phyloP scores from a whole-genome alignment of 1,140 invertebrate genomes.

The Danaus plexippus region DNA sequence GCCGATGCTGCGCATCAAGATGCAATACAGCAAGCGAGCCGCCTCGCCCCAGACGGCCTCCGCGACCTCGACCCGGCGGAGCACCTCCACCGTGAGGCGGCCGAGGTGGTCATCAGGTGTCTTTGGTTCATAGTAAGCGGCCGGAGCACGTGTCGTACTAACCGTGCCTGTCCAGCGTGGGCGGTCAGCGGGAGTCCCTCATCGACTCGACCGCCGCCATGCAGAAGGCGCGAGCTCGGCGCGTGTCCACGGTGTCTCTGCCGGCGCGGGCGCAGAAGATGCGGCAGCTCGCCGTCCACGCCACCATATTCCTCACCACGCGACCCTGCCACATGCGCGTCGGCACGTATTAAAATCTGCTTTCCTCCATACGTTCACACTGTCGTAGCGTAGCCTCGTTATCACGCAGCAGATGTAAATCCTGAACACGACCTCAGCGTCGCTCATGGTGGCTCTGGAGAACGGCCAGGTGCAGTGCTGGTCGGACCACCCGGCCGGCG shows the following conservation, averaged over 20 bases:
- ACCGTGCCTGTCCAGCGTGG: conserved; percentile 12
- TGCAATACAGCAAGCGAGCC: conserved; percentile 51
- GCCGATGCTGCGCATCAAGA: conserved; percentile 62
- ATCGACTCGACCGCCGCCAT: conserved; percentile 30
- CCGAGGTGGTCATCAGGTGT: conserved; percentile 25
- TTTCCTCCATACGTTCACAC: background rate
- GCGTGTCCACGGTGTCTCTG: conserved; percentile 39
- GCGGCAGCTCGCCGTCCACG: conserved; percentile 68
- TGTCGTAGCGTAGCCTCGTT: too few relatives aligned
- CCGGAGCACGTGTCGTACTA: background rate
- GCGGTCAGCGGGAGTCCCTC: conserved; percentile 23
- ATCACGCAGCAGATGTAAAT: too few relatives aligned
- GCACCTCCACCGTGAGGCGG: conserved; percentile 23
- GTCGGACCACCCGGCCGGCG: conserved; percentile 80
- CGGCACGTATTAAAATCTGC: conserved; percentile 34
- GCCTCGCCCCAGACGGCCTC: conserved; percentile 16
- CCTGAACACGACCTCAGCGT: conserved; percentile 52
- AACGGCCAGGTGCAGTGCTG: conserved; percentile 80
- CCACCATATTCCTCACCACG: conserved; percentile 72
- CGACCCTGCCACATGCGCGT: conserved; percentile 64
- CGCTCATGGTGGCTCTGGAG: conserved; percentile 76
- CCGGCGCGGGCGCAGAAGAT: conserved; percentile 36
- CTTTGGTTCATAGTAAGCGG: background rate
- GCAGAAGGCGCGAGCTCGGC: conserved; percentile 45
- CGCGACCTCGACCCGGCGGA: conserved; percentile 9